Conservation (phyloP, 2,113 vertebrate genomes). For the Campylomormyrus tamandua region DNA sequence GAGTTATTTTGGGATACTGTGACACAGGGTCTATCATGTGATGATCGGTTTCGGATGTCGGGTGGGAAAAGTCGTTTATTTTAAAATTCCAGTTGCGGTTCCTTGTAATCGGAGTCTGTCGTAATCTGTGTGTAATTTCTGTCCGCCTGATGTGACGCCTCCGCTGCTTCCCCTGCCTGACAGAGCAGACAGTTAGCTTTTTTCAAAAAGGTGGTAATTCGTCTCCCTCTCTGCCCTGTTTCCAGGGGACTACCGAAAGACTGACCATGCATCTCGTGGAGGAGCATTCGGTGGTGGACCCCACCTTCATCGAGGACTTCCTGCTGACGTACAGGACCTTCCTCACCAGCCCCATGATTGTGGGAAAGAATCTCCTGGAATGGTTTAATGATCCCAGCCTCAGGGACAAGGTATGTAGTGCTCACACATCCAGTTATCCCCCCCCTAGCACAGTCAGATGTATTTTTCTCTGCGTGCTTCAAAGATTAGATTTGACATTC, state of each 20-base stretch:
- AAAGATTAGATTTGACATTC: background rate
- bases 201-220: background rate
- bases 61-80: background rate
- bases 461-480: background rate
- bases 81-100: background rate
- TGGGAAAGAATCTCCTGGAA: slow-evolving; percentile 96
- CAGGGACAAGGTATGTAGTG: slow-evolving; percentile 87
- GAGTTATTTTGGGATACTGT: background rate
- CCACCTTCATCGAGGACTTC: slow-evolving; percentile 98
- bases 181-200: background rate
- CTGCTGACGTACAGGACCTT: slow-evolving; percentile 94
- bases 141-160: background rate
- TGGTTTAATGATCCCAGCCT: slow-evolving; percentile 99
- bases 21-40: background rate
- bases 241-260: slow-evolving; percentile 86
- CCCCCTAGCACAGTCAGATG: background rate
- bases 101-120: background rate
- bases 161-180: background rate
- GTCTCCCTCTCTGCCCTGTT: background rate
- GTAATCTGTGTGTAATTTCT: background rate
- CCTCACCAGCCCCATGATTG: slow-evolving; percentile 95
- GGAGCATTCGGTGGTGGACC: slow-evolving; percentile 95
- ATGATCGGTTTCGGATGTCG: background rate
- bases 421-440: background rate
- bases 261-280: slow-evolving; percentile 98